Base-by-base conservation (phyloP, 2,797 vertebrate species). In the Ceryle rudis region DNA sequence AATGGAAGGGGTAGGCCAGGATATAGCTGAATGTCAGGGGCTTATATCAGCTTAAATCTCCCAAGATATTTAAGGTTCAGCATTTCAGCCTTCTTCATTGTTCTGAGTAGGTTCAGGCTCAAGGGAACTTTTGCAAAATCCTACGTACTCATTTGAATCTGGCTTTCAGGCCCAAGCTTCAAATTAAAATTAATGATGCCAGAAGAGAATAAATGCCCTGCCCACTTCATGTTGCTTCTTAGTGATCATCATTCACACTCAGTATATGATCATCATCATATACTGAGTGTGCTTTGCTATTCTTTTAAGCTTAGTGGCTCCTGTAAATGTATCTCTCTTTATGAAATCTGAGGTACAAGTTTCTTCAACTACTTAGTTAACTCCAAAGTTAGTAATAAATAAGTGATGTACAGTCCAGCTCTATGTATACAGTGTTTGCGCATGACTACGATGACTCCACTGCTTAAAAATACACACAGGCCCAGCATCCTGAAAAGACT, bases 141-240 rank as follows among this genome's bases (percentile, higher is more conserved):
- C 21, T 71, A 5, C 47, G 29, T 57, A 37, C 9, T 85, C 41
- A 58, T 83, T 88, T 87, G 39, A 86, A 92, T 69, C 82, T 89
- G 29, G 11, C 49, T 92, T 96, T 94, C 74, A 92, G 74, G 81
- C 15, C 3, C 12, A 82, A 77, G 57, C 29, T 87, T 89, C 84
- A 81, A 80, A 85, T 92, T 82, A 91, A 91, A 89, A 89, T 81
- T 93, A 95, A 96, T 91, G 41, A 29, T 67, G 49, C 49, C 37
- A 46, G 54, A 94, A 91, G 64, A 54, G 5, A 28, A 31, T 64
- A 89, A 85, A 82, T 39, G 26, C 18, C 62, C 49, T 69, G 44
- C 16, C 5, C 4, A 61, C n/a, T 74, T 67, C 47, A 51, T 58
- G 74, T 33, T 82, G 82, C 39, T 61, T 20, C 31, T 92, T 41